These are phyloP conservation scores for Amorpha juglandis DNA, from an alignment of 2,888 invertebrate genomes.

Conservation along the genomic window DNA sequence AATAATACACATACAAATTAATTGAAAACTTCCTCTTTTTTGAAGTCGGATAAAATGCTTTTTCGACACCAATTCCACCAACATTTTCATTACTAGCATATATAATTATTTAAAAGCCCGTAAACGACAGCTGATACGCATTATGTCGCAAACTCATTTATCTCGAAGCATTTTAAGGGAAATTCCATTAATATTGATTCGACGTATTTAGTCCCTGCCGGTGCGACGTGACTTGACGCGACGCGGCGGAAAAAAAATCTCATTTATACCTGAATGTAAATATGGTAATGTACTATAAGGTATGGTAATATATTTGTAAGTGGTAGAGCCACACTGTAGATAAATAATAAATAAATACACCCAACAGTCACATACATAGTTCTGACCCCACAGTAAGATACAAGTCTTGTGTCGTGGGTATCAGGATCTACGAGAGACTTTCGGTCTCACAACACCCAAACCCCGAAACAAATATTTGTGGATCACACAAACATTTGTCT, in stretches of 20 bases:
- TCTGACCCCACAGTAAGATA: no score
- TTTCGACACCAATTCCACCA: not conserved
- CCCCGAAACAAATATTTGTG: no score
- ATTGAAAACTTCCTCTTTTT: no score
- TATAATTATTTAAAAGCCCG: conserved; percentile 1
- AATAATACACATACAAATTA: no score
- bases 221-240: conserved; percentile 13
- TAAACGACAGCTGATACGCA: conserved; percentile 18
- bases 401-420: no score
- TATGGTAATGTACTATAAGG: not conserved
- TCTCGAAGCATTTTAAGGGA: conserved; percentile 34
- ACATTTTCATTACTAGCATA: not conserved
- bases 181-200: conserved; percentile 42
- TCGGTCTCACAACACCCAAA: no score
- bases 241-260: not conserved
- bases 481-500: no score
- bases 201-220: conserved; percentile 29
- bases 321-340: no score
- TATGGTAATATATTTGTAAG: no score
- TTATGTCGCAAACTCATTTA: conserved; percentile 35
- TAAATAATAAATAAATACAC: no score
- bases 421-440: no score
- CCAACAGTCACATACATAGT: no score
- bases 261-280: not conserved
- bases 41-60: not conserved